Evolutionary conservation across 2,888 invertebrate genomes (phyloP), one percentile per base, ranked within the genome.

Genomic region (Chamaedrilus cognettii): DNA sequence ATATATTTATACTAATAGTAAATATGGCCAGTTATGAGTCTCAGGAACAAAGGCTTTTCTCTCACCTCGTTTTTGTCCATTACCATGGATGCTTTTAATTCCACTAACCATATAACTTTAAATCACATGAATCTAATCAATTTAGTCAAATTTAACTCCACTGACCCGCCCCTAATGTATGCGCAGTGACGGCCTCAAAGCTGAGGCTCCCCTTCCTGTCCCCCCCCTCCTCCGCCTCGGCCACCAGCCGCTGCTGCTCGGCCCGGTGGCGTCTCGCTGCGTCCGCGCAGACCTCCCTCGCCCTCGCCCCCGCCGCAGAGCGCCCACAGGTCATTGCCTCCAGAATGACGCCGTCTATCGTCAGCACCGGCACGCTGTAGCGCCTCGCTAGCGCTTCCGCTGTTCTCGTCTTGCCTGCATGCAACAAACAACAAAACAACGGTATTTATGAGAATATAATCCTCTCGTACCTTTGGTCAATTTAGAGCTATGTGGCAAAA

Each of bases 301-400:
- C 83, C 31, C 74, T 72, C 65, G 77, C 72, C 2, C 82, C 83
- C 3, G 81, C 77, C 1, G 77, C 73, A 0, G 81, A 79, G 76
- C 77, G 79, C 32, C 83, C 82, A 68, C 77, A 80, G 50, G 80
- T 75, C 58, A 84, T 81, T 60, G 84, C 82, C 68, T 84, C 83
- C 56, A 78, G 74, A n/a, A 84, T 77, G 34, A 84, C 73, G 5
- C 77, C 77, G 70, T 84, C 83, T 3, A 84, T 67, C 31, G 78
- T 81, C 56, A 84, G 73, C 50, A 84, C 72, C 4, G 83, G 81
- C 15, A 82, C 80, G 59, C 80, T 79, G 71, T 82, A 84, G 33
- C 76, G 75, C 64, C 81, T 80, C 51, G 83, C 82, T 52, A 84
- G 72, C 30, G 73, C 68, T 11, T 79, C 75, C 5, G 82, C 78